Conservation (phyloP, 1,140 invertebrate species). For the Scaptomyza graminum region DNA sequence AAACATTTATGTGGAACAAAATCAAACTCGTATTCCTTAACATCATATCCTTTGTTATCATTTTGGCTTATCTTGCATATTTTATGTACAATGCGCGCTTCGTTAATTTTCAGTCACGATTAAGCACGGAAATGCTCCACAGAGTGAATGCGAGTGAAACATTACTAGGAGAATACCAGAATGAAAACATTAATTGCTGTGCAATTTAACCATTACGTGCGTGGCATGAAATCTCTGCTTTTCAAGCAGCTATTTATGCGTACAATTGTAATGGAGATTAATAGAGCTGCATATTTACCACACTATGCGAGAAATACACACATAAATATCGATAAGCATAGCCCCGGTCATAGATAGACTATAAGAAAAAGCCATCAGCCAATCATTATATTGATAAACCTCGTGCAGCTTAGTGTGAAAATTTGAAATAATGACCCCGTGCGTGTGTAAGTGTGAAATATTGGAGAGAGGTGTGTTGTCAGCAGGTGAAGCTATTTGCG, state of each 20-base stretch:
- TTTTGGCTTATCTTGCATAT: slow-evolving; percentile 25
- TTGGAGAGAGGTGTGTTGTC: slow-evolving; percentile 1
- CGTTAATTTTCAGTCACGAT: not conserved
- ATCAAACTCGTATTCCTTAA: not conserved
- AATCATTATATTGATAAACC: slow-evolving; percentile 28
- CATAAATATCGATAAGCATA: slow-evolving; percentile 17
- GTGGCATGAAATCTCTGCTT: slow-evolving; percentile 30
- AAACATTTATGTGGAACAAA: no score
- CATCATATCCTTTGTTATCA: slow-evolving; percentile 14
- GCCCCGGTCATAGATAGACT: not conserved
- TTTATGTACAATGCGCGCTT: slow-evolving; percentile 22
- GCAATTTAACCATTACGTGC: slow-evolving; percentile 69
- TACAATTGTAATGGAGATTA: slow-evolving; percentile 18
- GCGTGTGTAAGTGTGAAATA: not conserved
- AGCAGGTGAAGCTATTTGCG: slow-evolving; percentile 42
- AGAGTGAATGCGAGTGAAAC: not conserved
- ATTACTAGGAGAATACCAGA: slow-evolving; percentile 44
- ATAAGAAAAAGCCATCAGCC: slow-evolving; percentile 3
- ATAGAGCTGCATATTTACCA: not conserved
- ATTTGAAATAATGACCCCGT: slow-evolving; percentile 21
- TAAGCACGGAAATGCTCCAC: slow-evolving; percentile 15
- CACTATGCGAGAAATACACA: not conserved
- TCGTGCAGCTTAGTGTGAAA: slow-evolving; percentile 18
- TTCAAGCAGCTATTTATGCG: not conserved
- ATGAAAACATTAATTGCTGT: slow-evolving; percentile 65